phyloP scores from a whole-genome alignment of 1,140 invertebrate genomes.

The Trigoniulus corallinus region DNA sequence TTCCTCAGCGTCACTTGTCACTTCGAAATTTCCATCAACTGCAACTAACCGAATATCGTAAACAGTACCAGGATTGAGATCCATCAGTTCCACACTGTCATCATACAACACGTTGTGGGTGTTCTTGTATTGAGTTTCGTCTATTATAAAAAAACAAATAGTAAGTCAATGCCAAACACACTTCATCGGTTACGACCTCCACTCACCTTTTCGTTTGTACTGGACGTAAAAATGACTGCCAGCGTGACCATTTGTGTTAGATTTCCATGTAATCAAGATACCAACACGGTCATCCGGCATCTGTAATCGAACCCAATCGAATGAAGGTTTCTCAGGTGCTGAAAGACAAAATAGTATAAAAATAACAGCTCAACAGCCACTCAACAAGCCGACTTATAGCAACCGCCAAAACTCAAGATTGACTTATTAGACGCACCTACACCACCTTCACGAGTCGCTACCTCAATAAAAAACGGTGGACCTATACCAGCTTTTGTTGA shows the following conservation, averaged over 20 bases:
- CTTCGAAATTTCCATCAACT: conserved; percentile 65
- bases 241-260: conserved; percentile 43
- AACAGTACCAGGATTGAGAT: conserved; percentile 61
- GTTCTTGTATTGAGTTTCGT: conserved; percentile 40
- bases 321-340: conserved; percentile 55
- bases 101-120: conserved; percentile 48
- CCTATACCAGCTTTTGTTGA: conserved; percentile 52
- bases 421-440: not conserved
- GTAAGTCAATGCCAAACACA: not conserved
- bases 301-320: conserved; percentile 46
- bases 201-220: conserved; percentile 38
- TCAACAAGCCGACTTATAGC: not conserved
- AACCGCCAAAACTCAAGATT: no score
- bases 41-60: conserved; percentile 81
- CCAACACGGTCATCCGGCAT: conserved; percentile 54
- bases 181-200: no score
- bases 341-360: conserved; percentile 24
- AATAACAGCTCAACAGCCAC: no score
- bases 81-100: conserved; percentile 54
- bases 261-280: conserved; percentile 64
- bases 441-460: conserved; percentile 10
- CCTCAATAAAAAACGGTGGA: conserved; percentile 18
- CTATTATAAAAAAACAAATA: conserved; percentile 18
- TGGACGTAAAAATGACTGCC: conserved; percentile 79
- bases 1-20: conserved; percentile 50